Evolutionary conservation across 2,113 vertebrate genomes (phyloP), one percentile per base, ranked within the genome.

Genomic region (Ictidomys tridecemlineatus): DNA sequence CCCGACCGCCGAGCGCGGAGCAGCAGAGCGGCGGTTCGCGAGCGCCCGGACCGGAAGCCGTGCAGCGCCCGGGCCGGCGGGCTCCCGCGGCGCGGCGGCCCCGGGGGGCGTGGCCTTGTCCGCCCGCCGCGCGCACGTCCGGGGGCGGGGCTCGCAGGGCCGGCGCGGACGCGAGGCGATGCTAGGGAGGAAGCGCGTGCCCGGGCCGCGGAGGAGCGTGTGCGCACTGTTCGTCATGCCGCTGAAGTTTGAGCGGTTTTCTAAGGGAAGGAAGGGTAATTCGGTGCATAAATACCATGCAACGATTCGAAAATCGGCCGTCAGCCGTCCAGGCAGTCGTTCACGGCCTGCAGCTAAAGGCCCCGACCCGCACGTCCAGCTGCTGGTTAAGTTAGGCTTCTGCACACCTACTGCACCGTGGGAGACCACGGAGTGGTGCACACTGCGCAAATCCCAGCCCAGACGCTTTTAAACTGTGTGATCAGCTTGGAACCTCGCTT

Each of bases 261-360:
- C 28, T 24, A 58, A 8, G 56, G 69, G 70, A 78, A 63, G 7
- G 37, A 90, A 82, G 26, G 39, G 58, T 65, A 69, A 79, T 37
- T 84, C 37, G 26, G 22, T 65, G 79, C 51, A 89, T 28, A 63
- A 92, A 76, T 56, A 80, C n/a, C 4, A 28, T 88, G 56, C 67
- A 92, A 67, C 4, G 61, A 89, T 77, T 79, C 85, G 73, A 77
- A 96, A 95, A 78, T 85, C n/a, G 86, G 42, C 39, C 69, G 17
- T 86, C 63, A 93, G 42, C 58, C 53, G 72, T 20, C 63, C 53
- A 88, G 32, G 92, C 65, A 83, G 8, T 65, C 32, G 87, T 80
- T 95, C 56, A 76, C 53, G 83, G 39, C 89, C 69, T 69, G 32
- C 45, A 92, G 48, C 30, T 48, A 92, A 83, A 90, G 3, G 45